These are phyloP conservation scores for Campopleginae sp. DNA, from an alignment of 2,888 invertebrate genomes.

Conservation along the genomic window DNA sequence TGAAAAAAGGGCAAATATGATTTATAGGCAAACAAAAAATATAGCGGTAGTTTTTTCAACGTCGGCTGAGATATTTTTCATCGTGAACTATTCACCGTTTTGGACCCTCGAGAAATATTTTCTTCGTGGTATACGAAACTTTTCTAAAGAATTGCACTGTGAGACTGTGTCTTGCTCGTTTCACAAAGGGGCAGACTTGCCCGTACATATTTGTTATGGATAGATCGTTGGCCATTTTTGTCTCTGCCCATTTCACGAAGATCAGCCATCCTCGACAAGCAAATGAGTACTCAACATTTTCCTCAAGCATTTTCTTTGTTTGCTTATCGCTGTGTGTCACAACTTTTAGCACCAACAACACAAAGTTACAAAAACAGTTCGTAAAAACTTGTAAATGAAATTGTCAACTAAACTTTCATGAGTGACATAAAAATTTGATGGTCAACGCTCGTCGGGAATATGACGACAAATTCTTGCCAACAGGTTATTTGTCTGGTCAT, in stretches of 20 bases:
- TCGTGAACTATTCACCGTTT: constrained; percentile 20
- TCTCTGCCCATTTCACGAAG: not conserved
- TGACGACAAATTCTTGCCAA: not conserved
- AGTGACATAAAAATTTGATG: not conserved
- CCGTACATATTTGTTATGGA: not conserved
- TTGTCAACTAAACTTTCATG: not conserved
- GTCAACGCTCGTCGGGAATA: not conserved
- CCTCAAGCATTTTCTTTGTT: not conserved
- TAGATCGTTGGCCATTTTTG: not conserved
- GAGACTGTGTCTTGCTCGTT: not conserved
- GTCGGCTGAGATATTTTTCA: constrained; percentile 37
- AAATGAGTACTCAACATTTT: not conserved
- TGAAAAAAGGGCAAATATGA: not conserved
- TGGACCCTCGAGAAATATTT: constrained; percentile 37
- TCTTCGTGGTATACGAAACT: constrained; percentile 41
- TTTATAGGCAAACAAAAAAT: constrained; percentile 40
- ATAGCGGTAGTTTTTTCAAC: constrained; percentile 52
- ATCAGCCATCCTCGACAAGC: not conserved
- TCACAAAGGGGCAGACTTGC: not conserved
- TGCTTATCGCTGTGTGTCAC: not conserved
- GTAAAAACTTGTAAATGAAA: not conserved
- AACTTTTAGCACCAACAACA: not conserved
- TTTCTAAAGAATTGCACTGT: constrained; percentile 26
- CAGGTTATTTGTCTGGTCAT: not conserved
- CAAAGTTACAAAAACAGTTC: not conserved